These are phyloP conservation scores for Chlorodrepanis virens DNA, from an alignment of 2,113 vertebrate species.

Conservation along the genomic window DNA sequence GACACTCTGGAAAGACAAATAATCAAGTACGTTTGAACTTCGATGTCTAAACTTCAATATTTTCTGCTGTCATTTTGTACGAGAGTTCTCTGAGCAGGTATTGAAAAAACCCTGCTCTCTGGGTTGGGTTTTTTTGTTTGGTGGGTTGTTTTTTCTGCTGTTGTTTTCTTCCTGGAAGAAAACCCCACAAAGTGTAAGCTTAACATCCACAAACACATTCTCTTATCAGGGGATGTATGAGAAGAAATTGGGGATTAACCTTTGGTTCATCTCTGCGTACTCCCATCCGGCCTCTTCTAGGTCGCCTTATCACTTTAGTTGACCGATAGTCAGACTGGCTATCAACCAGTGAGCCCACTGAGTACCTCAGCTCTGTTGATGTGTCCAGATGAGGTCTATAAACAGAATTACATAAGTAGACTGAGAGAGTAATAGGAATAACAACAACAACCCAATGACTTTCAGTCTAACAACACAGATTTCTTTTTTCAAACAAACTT, in stretches of 20 bases:
- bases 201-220: not conserved
- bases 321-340: conserved; percentile 94
- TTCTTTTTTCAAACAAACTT: not conserved
- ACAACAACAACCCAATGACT: not conserved
- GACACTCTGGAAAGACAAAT: not conserved
- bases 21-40: not conserved
- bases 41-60: not conserved
- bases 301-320: conserved; percentile 90
- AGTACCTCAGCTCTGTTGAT: conserved; percentile 89
- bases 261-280: conserved; percentile 87
- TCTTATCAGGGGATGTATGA: not conserved
- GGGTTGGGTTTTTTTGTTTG: not conserved
- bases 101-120: not conserved
- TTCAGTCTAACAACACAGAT: not conserved
- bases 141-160: not conserved
- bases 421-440: not conserved
- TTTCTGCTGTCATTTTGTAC: not conserved
- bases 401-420: not conserved
- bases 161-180: not conserved
- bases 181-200: not conserved
- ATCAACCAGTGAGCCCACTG: conserved; percentile 90
- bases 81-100: not conserved
- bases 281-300: conserved; percentile 89
- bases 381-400: conserved; percentile 90
- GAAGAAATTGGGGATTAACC: conserved; percentile 68